phyloP scores from a whole-genome alignment of 2,888 invertebrate species.

The Tetragonula carbonaria region DNA sequence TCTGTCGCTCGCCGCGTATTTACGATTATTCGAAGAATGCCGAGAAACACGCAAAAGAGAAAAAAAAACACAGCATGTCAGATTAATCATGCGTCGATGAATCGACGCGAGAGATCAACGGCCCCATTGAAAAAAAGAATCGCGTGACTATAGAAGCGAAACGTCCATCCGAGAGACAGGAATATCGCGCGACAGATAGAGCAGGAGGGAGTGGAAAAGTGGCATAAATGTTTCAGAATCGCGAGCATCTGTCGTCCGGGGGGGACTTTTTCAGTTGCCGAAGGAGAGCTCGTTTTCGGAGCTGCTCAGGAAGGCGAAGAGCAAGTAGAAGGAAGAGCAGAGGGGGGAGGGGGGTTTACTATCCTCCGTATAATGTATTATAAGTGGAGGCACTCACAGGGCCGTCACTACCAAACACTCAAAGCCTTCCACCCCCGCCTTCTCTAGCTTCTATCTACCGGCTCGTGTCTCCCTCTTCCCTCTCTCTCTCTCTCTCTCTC shows the following conservation, averaged over 20 bases:
- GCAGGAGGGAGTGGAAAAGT: conserved; percentile 32
- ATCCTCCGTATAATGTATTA: conserved; percentile 74
- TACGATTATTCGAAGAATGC: not conserved
- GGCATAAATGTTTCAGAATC: conserved; percentile 66
- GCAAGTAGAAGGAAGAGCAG: conserved; percentile 41
- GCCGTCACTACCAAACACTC: conserved; percentile 78
- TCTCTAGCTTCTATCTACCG: conserved; percentile 40
- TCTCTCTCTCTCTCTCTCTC: conserved; percentile 14
- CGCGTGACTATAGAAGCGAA: not conserved
- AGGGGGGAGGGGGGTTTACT: conserved; percentile 54
- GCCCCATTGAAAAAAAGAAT: not conserved
- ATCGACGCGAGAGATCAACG: not conserved
- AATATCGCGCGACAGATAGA: not conserved
- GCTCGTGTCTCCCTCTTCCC: conserved; percentile 48
- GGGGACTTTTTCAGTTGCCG: conserved; percentile 58
- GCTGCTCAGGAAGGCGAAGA: conserved; percentile 37
- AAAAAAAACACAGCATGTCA: not conserved
- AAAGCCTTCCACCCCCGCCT: conserved; percentile 45
- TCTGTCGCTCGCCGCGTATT: not conserved
- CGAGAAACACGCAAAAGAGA: too few relatives aligned
- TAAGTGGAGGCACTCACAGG: conserved; percentile 76
- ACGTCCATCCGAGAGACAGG: not conserved
- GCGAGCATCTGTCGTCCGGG: conserved; percentile 66
- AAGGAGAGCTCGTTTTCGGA: conserved; percentile 55
- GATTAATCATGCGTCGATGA: conserved; percentile 56